Base-by-base conservation (phyloP, 2,797 vertebrate genomes). In the Xenentodon cancila region DNA sequence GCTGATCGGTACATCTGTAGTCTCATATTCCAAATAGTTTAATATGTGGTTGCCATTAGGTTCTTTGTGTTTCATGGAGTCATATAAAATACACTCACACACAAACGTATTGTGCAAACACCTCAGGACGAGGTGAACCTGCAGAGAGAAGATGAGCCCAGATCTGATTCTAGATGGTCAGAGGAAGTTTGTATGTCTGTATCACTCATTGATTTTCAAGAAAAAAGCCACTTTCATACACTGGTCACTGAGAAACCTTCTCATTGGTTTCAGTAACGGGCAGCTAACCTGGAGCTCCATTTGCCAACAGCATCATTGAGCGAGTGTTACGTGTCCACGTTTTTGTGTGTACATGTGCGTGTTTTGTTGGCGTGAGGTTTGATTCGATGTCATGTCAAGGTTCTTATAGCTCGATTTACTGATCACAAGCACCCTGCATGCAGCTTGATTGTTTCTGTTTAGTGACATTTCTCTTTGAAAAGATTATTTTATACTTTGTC, bases 251-350 rank as follows among this genome's bases (percentile, higher is more conserved):
- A 18, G 64, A 63, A 64, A 22, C 22, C 53, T 44, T 37, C 52
- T 59, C 53, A 42, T 37, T 64, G 61, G 83, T 89, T 81, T 80
- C 71, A 50, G 21, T 86, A 82, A 83, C 79, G 51, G 42, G 60
- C 57, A 55, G 20, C 56, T 71, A 67, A 79, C 72, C 75, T 85
- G 69, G 51, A 75, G 56, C 82, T 75, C 62, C 60, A 44, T 7
- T 9, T 63, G 59, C 57, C 63, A 46, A 12, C 57, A 63, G 61
- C 12, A 19, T 20, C 16, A 15, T 27, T 80, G 55, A 37, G 21
- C 51, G 43, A 66, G 44, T 25, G 34, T 37, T 57, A 59, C 64
- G 52, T 75, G 56, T 59, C 54, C 21, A 51, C 7, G 30, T 30
- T 1, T 30, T 3, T 30, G 30, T 30, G 30, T 34, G 42, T 59